Percentiles rank a stretch among this genome's conserved stretches.
These are phyloP conservation scores for Ethmia dodecea DNA, from an alignment of 2,888 invertebrate genomes.

Conservation along the genomic window DNA sequence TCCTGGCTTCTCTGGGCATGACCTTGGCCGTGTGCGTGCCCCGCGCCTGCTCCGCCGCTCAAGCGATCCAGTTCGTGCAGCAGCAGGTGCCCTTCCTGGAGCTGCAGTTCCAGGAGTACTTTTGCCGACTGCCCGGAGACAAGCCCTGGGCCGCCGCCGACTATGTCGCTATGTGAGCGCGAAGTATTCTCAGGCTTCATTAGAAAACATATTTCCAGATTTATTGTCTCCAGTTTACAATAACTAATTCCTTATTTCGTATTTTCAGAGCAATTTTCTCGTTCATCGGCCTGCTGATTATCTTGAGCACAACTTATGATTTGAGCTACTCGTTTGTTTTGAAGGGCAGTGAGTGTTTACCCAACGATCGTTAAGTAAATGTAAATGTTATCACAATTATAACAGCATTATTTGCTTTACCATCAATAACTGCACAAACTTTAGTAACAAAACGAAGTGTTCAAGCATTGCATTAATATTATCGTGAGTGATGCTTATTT, in stretches of 20 bases:
- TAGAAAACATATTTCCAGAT: too few species aligned
- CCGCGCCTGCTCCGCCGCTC: slow-evolving; percentile 32
- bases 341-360: slow-evolving; percentile 34
- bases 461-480: too few species aligned
- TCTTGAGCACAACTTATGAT: slow-evolving; percentile 42
- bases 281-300: slow-evolving; percentile 27
- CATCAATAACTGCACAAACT: too few species aligned
- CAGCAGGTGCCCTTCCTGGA: slow-evolving; percentile 24
- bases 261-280: slow-evolving; percentile 41
- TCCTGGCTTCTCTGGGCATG: slow-evolving; percentile 11
- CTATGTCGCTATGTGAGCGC: slow-evolving; percentile 48
- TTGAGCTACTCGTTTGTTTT: slow-evolving; percentile 29
- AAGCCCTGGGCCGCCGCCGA: slow-evolving; percentile 43
- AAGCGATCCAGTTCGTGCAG: slow-evolving; percentile 33
- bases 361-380: too few species aligned
- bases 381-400: too few species aligned
- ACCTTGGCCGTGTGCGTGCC: slow-evolving; percentile 41
- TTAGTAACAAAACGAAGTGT: too few species aligned
- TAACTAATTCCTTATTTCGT: too few species aligned
- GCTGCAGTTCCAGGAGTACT: slow-evolving; percentile 33
- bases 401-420: too few species aligned
- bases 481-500: too few species aligned
- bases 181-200: too few species aligned
- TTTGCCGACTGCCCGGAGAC: slow-evolving; percentile 47
- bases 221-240: too few species aligned